These are phyloP conservation scores for Papilio demoleus DNA, from an alignment of 2,888 invertebrate species.

Conservation along the genomic window DNA sequence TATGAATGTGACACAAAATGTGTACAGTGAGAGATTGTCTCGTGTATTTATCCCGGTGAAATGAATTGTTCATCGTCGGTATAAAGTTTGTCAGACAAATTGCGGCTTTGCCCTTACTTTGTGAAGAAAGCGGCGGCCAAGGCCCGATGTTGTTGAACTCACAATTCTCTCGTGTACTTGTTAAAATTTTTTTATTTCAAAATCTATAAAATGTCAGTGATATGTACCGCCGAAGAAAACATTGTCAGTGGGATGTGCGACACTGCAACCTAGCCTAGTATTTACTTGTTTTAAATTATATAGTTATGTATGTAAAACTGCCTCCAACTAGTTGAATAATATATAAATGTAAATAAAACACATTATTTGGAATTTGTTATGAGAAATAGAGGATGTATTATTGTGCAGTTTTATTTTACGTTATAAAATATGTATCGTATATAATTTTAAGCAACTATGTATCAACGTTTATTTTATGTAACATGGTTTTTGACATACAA, in stretches of 20 bases:
- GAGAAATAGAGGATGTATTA: neutral
- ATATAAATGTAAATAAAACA: constrained; percentile 12
- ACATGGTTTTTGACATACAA: constrained; percentile 30
- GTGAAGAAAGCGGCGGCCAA: constrained; percentile 59
- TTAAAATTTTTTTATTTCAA: neutral
- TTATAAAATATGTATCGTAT: constrained; percentile 17
- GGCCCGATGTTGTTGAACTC: constrained; percentile 41
- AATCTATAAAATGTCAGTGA: neutral
- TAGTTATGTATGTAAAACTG: constrained; percentile 9
- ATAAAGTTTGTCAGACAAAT: constrained; percentile 14
- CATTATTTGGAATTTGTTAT: constrained; percentile 2
- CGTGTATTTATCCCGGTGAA: constrained; percentile 16
- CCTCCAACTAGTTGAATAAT: constrained; percentile 6
- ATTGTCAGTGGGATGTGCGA: neutral
- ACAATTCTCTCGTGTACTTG: neutral
- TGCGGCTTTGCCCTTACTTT: constrained; percentile 63
- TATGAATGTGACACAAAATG: neutral
- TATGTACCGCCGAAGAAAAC: constrained; percentile 29
- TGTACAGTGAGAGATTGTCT: neutral
- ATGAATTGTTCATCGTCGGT: constrained; percentile 8
- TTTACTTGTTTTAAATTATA: neutral
- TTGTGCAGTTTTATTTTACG: constrained; percentile 25
- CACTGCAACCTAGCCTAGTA: constrained; percentile 11
- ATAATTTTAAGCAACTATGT: constrained; percentile 7
- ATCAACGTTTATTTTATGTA: constrained; percentile 32